Evolutionary conservation across 1,140 invertebrate species (phyloP).

Genomic region (Melanaphis sacchari): DNA sequence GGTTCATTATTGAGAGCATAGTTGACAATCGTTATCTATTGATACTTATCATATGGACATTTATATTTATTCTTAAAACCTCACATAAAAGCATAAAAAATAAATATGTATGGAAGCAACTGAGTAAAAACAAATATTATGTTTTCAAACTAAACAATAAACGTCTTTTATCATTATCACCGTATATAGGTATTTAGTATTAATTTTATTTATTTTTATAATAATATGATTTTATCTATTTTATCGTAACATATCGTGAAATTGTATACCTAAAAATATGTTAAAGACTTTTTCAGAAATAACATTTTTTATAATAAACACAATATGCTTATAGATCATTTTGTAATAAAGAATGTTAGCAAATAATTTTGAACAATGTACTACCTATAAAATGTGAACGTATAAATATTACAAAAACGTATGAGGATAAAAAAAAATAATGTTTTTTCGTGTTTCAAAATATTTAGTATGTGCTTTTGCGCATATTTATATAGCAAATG

Average conservation of each 20-base stretch:
- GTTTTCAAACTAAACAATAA: background rate
- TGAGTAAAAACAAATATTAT: background rate
- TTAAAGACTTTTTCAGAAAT: background rate
- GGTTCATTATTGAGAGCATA: background rate
- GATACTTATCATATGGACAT: background rate
- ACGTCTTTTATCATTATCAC: background rate
- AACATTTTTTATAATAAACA: background rate
- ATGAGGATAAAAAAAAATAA: background rate
- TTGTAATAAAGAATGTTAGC: background rate
- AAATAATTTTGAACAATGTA: conserved; percentile 13
- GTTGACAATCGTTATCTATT: background rate
- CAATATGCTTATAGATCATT: background rate
- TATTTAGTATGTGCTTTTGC: background rate
- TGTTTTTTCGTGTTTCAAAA: background rate
- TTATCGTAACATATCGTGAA: background rate
- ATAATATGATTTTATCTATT: background rate
- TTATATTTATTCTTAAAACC: background rate
- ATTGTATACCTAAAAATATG: background rate
- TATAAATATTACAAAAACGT: conserved; percentile 8
- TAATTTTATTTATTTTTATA: background rate
- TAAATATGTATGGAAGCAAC: background rate
- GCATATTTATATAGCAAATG: background rate
- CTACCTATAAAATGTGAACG: background rate
- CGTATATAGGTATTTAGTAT: background rate
- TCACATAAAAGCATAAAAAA: background rate